Base-by-base conservation (phyloP, 2,113 vertebrate genomes). In the Carettochelys insculpta region DNA sequence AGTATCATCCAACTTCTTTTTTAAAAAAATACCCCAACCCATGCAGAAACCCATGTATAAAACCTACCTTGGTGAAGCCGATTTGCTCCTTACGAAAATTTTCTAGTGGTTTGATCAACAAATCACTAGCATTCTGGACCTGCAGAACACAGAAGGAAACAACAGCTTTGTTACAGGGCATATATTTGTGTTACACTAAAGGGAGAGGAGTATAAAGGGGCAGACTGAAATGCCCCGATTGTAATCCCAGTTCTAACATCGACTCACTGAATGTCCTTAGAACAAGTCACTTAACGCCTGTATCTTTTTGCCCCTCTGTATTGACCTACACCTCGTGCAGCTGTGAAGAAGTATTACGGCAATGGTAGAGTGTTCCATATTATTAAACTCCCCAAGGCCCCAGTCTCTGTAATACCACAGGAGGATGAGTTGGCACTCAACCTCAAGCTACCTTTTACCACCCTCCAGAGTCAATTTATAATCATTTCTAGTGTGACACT, bases 1-100 rank as follows among this genome's bases (percentile, higher is more conserved):
- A 71, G 8, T 45, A 19, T 13, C 58, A 53, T n/a, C 24, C 11
- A 68, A 29, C n/a, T 86, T 27, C 47, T 29, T 48, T 19, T n/a
- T 50, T 50, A 50, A 50, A 87, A 87, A 54, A 2, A 65, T 22
- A 31, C 4, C n/a, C n/a, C 5, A 19, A 53, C 58, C 71, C 31
- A 20, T 31, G 20, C 29, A 77, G 34, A 77, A 48, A 47, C 47
- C 50, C 13, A 19, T 10, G 56, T 5, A 12, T 8, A 13, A 90
- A 48, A 92, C 97, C 97, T 97, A 99, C 99, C 98, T 99, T 99
- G 87, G 99, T 99, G 83, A 99, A 98, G 50, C 98, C 98, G 83
- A 99, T 99, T 94, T 99, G 99, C 50, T 99, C 99, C 95, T 99
- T 99, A 58, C 98, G 98, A 91, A 99, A 99, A 96, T 98, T 99